Conservation (phyloP, 30 jellyfish, hydroid and myxozoan genomes). For the Aurelia coerulea region DNA sequence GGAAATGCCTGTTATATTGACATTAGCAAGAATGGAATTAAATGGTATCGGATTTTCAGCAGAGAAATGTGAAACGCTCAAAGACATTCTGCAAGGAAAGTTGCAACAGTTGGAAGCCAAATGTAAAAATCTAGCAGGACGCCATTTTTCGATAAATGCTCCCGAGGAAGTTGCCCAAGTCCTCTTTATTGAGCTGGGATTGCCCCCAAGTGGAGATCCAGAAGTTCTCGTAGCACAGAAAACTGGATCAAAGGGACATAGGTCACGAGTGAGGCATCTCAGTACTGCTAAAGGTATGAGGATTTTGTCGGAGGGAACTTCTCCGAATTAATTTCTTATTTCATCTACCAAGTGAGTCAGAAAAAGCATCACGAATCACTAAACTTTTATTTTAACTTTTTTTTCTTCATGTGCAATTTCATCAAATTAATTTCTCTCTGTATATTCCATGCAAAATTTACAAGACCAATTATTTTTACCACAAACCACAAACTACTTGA, state of each 20-base stretch:
- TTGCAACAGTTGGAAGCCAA: conserved; percentile 63
- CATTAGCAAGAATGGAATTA: conserved; percentile 75
- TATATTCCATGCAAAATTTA: too few species aligned
- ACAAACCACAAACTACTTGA: too few species aligned
- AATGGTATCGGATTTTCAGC: conserved; percentile 91
- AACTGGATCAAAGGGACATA: conserved; percentile 41
- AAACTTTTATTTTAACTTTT: too few species aligned
- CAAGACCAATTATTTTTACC: too few species aligned
- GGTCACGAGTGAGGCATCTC: conserved; percentile 70
- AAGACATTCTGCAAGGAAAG: conserved; percentile 45
- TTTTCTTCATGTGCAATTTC: too few species aligned
- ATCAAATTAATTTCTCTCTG: too few species aligned
- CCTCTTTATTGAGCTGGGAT: conserved; percentile 71
- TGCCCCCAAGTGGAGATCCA: conserved; percentile 84
- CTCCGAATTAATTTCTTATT: too few species aligned
- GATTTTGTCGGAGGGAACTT: too few species aligned
- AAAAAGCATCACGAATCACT: too few species aligned
- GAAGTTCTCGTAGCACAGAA: conserved; percentile 39
- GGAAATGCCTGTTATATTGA: conserved; percentile 90
- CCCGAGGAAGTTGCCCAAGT: conserved; percentile 94
- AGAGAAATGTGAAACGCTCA: conserved; percentile 63
- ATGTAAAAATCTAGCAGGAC: conserved; percentile 70
- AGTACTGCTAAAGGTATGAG: conserved; percentile 86
- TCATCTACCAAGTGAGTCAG: too few species aligned
- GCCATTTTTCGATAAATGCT: conserved; percentile 71